These are phyloP conservation scores for Pantherophis vulpinus DNA, from an alignment of 2,797 vertebrate genomes.

Conservation along the genomic window DNA sequence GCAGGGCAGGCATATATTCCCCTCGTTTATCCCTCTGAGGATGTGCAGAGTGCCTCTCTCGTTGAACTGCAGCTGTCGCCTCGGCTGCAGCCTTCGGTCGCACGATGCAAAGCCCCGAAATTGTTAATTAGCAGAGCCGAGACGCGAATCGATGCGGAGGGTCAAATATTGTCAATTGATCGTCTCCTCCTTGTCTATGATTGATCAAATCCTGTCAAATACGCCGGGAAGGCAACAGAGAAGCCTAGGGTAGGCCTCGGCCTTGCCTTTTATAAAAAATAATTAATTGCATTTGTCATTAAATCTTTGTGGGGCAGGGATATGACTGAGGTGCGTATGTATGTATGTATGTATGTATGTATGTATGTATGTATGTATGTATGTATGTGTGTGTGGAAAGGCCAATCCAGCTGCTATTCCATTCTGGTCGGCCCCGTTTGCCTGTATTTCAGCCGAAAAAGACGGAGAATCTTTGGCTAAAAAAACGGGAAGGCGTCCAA, in stretches of 20 bases:
- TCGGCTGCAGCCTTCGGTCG: neutral
- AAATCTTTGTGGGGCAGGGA: neutral
- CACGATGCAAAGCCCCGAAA: neutral
- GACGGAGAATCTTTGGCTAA: neutral
- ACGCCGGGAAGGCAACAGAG: neutral
- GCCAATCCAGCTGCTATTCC: neutral
- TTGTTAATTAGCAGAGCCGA: neutral
- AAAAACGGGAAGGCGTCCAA: neutral
- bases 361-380: too few relatives aligned
- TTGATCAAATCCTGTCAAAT: neutral
- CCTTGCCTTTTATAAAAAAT: neutral
- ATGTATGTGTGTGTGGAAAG: neutral
- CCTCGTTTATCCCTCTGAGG: neutral
- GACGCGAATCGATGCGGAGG: neutral
- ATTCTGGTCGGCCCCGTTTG: neutral
- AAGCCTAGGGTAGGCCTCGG: neutral
- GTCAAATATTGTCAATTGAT: conserved; percentile 11
- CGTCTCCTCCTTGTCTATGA: neutral
- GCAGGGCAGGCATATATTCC: too few relatives aligned
- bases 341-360: too few relatives aligned
- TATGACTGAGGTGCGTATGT: neutral
- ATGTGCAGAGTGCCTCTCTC: neutral
- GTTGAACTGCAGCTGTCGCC: neutral
- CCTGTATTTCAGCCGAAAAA: neutral
- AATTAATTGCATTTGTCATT: neutral